Evolutionary conservation across 1,140 invertebrate genomes (phyloP), one percentile per base, ranked within the genome.

Genomic region (Drosophila biarmipes): DNA sequence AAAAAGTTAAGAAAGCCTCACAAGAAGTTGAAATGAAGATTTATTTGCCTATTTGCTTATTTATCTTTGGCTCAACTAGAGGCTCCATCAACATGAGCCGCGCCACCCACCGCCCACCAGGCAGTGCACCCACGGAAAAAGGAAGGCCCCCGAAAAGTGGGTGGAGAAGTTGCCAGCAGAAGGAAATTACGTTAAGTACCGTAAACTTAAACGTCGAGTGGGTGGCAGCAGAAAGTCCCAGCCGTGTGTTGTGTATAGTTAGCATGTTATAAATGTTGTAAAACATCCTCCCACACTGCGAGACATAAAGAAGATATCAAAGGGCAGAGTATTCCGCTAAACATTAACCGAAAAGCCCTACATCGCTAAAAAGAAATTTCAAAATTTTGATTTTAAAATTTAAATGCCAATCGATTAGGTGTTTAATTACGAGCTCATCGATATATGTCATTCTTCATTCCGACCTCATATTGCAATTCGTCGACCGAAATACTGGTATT

Each of bases 1-100:
- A 62, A 75, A 72, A 75, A 75, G 72, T 75, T 75, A 75, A 75
- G 48, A 66, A 86, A 86, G 63, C 61, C 78, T 67, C 81, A 42
- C 78, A 80, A 87, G 73, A 86, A 86, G 78, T 86, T 87, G 82
- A 82, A 86, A 82, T 86, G 82, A 87, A 86, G 79, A 87, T 87
- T 87, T 87, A 87, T 87, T 87, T 87, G 82, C 84, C 75, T 79
- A 87, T 87, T 87, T 87, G 79, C 78, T 87, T 87, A 87, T 87
- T 87, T 87, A 87, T 87, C 79, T 89, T 84, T 61, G 64, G 82
- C 75, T 75, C 57, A 85, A 79, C 75, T 76, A 57, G 38, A 56
- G 51, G 49, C 61, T 48, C 38, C 35, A 29, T 24, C 49, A 61
- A 29, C 48, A 42, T 48, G 43, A 56, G 7, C 24, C 8, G 11